Percentiles rank a stretch among this genome's conserved stretches.
Conservation (phyloP, 2,113 vertebrate species). For the Reinhardtius hippoglossoides region DNA sequence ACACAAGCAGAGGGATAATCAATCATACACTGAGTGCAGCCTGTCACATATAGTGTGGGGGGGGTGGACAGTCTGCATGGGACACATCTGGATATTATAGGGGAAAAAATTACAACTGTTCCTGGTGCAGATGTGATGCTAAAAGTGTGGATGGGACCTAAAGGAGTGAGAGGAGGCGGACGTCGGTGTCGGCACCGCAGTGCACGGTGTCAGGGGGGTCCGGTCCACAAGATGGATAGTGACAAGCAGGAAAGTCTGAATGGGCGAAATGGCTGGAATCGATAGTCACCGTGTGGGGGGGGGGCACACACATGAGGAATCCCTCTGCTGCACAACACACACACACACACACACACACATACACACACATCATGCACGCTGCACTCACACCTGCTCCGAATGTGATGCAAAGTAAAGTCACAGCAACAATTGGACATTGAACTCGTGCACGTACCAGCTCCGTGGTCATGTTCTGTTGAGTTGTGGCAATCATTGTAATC, state of each 20-base stretch:
- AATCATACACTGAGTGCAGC: conserved; percentile 39
- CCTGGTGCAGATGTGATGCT: conserved; percentile 24
- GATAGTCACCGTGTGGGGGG: neutral
- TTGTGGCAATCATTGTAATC: conserved; percentile 84
- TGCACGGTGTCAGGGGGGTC: conserved; percentile 28
- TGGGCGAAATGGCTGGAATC: conserved; percentile 22
- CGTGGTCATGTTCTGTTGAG: conserved; percentile 86
- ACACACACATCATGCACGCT: conserved; percentile 2
- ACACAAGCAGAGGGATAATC: conserved; percentile 58
- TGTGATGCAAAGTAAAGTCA: conserved; percentile 1
- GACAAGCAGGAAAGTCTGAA: conserved; percentile 49
- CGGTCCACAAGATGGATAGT: conserved; percentile 30
- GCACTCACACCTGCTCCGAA: conserved; percentile 24
- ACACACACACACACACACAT: neutral
- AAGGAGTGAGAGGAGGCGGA: conserved; percentile 22
- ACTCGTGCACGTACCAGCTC: conserved; percentile 78
- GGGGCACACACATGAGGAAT: conserved; percentile 12
- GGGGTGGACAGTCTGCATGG: conserved; percentile 1
- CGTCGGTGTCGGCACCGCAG: conserved; percentile 59
- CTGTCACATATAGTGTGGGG: conserved; percentile 33
- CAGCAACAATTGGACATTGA: neutral
- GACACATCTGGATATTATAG: conserved; percentile 13
- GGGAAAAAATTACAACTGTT: neutral
- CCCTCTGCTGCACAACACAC: conserved; percentile 17
- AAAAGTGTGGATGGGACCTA: conserved; percentile 60